These are phyloP conservation scores for Anthopleura sola DNA, from an alignment of 64 coral and sea anemone genomes.

Conservation along the genomic window DNA sequence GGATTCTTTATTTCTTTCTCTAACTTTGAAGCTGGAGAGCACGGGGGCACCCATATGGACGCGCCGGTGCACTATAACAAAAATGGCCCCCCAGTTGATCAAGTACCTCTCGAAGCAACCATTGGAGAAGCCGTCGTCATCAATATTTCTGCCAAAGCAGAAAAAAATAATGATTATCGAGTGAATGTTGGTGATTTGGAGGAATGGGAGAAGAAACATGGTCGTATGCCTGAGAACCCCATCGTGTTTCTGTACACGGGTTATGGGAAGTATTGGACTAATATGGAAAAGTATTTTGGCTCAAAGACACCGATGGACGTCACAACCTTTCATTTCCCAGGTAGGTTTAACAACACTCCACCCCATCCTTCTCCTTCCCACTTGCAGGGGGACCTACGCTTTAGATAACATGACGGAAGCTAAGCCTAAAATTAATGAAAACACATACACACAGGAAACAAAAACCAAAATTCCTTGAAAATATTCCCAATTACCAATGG, in stretches of 20 bases:
- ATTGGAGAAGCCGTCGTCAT: background rate
- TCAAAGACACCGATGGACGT: background rate
- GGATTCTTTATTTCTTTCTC: background rate
- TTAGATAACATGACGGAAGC: no score
- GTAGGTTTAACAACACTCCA: background rate
- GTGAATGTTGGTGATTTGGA: conserved; percentile 37
- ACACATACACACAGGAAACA: no score
- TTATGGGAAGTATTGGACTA: conserved; percentile 53
- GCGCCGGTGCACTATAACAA: background rate
- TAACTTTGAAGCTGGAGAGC: background rate
- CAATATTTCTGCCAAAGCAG: conserved; percentile 5
- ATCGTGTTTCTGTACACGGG: conserved; percentile 41
- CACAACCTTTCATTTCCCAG: conserved; percentile 16
- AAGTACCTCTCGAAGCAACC: background rate
- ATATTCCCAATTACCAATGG: no score
- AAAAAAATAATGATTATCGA: background rate
- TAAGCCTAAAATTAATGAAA: no score
- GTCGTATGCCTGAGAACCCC: conserved; percentile 24
- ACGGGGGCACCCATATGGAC: conserved; percentile 18
- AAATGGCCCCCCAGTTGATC: background rate
- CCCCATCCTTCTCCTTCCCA: no score
- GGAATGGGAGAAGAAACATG: conserved; percentile 33
- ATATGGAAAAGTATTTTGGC: conserved; percentile 26
- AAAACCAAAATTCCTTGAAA: no score
- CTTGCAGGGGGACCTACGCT: no score